A percentile compares a stretch with the other conserved stretches of the same genome.
Conservation (phyloP, 2,797 vertebrate genomes). For the Lateolabrax maculatus region DNA sequence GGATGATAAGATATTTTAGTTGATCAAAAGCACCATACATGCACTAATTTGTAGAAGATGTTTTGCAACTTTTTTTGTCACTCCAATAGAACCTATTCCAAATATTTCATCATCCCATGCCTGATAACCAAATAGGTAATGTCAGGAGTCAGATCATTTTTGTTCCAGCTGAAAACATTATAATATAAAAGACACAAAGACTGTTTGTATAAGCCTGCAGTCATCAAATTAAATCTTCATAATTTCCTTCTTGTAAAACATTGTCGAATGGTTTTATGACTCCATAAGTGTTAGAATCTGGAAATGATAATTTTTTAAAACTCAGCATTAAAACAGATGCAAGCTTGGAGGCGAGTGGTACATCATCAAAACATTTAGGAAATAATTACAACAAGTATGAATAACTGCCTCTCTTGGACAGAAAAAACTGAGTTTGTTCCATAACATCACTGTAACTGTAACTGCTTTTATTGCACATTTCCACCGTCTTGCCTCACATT, state of each 20-base stretch:
- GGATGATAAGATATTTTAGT: conserved; percentile 11
- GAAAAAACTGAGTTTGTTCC: conserved; percentile 52
- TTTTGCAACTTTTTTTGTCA: background rate
- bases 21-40: conserved; percentile 38
- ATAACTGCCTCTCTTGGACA: conserved; percentile 34
- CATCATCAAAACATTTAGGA: conserved; percentile 54
- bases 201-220: conserved; percentile 35
- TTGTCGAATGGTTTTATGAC: conserved; percentile 52
- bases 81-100: background rate
- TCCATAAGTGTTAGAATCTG: conserved; percentile 47
- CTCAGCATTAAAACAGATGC: conserved; percentile 53
- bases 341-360: conserved; percentile 22
- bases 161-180: conserved; percentile 30
- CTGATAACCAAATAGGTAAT: conserved; percentile 2
- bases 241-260: conserved; percentile 54
- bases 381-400: conserved; percentile 63
- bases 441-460: conserved; percentile 61
- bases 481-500: conserved; percentile 49
- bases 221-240: conserved; percentile 49
- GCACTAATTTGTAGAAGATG: background rate
- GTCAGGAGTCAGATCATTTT: conserved; percentile 6
- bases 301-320: conserved; percentile 48
- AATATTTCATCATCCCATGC: conserved; percentile 7
- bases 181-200: conserved; percentile 45
- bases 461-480: conserved; percentile 57